Conservation (phyloP, 2,888 invertebrate species). For the Atrina japonica region DNA sequence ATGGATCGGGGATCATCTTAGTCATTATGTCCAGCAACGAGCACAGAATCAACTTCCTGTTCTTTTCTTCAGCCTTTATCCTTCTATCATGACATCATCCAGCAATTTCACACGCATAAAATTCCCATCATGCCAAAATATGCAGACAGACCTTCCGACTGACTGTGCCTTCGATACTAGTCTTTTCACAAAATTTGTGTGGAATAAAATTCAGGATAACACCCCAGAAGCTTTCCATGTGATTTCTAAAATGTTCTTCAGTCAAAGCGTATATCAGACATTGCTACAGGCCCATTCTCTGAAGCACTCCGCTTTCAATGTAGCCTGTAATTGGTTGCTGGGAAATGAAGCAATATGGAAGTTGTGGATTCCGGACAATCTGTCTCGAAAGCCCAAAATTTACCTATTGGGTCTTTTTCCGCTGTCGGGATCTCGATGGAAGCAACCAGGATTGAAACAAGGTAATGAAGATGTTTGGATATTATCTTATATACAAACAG, state of each 20-base stretch:
- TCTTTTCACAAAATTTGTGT: conserved; percentile 86
- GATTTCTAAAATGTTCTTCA: conserved; percentile 81
- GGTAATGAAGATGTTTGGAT: no score
- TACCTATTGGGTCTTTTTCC: conserved; percentile 88
- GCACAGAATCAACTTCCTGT: conserved; percentile 81
- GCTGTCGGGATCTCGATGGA: conserved; percentile 84
- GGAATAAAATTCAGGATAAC: conserved; percentile 83
- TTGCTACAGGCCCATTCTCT: conserved; percentile 78
- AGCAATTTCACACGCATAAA: conserved; percentile 84
- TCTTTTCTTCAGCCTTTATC: conserved; percentile 86
- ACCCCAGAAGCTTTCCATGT: conserved; percentile 81
- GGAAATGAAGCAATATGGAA: conserved; percentile 81
- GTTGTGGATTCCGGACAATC: conserved; percentile 80
- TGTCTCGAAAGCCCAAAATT: conserved; percentile 80
- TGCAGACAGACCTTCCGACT: conserved; percentile 61
- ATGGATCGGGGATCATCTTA: conserved; percentile 86
- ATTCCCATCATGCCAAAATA: conserved; percentile 85
- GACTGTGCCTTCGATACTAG: conserved; percentile 87
- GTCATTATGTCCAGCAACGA: conserved; percentile 74
- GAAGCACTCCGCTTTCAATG: conserved; percentile 71
- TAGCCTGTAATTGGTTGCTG: conserved; percentile 87
- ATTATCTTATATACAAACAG: background rate
- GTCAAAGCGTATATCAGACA: conserved; percentile 82
- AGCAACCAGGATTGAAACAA: conserved; percentile 84
- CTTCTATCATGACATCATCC: conserved; percentile 82